Conservation (phyloP, 2,113 vertebrate species). For the Hippoglossus stenolepis region DNA sequence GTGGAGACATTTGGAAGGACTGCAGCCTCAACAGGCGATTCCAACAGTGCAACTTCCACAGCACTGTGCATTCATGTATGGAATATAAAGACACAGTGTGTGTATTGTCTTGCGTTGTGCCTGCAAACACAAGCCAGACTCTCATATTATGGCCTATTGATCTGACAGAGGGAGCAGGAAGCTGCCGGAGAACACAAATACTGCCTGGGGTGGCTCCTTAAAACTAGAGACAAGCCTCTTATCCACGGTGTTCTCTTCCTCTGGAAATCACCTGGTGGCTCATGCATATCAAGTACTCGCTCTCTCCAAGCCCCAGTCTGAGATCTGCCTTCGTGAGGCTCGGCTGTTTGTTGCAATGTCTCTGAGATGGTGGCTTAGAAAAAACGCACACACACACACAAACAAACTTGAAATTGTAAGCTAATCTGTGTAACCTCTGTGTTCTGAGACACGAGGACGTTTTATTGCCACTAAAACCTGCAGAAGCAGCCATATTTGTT, state of each 20-base stretch:
- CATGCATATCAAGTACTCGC: slow-evolving; percentile 74
- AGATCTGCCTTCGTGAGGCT: slow-evolving; percentile 51
- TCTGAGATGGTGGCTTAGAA: slow-evolving; percentile 26
- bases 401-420: slow-evolving; percentile 5
- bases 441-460: background rate
- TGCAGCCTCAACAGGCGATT: background rate
- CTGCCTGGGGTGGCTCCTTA: slow-evolving; percentile 75
- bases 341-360: slow-evolving; percentile 43
- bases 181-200: slow-evolving; percentile 72
- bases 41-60: slow-evolving; percentile 11
- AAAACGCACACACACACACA: background rate
- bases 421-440: slow-evolving; percentile 36
- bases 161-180: slow-evolving; percentile 67
- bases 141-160: slow-evolving; percentile 67
- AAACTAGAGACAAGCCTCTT: slow-evolving; percentile 76
- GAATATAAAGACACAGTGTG: background rate
- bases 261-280: slow-evolving; percentile 78
- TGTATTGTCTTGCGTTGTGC: background rate
- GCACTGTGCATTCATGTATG: slow-evolving; percentile 5
- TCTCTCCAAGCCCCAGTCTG: slow-evolving; percentile 49
- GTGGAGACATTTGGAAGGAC: slow-evolving; percentile 23
- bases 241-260: slow-evolving; percentile 69
- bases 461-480: background rate
- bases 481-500: slow-evolving; percentile 6
- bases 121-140: slow-evolving; percentile 27